A percentile compares a stretch with the other conserved stretches of the same genome.
Evolutionary conservation across 2,797 vertebrate species (phyloP).

Genomic region (Poeciliopsis gracilis): DNA sequence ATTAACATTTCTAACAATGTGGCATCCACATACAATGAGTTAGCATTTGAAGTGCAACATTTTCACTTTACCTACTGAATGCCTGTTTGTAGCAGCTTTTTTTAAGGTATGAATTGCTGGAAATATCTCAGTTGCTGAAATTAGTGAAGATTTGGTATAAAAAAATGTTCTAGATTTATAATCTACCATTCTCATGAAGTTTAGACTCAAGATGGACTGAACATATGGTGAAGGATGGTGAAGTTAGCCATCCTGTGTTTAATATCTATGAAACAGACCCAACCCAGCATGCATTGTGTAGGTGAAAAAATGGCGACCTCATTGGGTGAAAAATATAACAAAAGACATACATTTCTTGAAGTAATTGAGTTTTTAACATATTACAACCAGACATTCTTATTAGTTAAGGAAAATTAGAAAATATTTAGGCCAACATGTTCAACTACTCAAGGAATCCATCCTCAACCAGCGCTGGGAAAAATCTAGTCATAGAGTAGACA

Average conservation of each 20-base stretch:
- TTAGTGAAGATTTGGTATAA: slow-evolving; percentile 3
- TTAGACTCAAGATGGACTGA: not conserved
- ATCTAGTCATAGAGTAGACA: no score
- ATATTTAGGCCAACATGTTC: no score
- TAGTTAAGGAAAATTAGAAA: no score
- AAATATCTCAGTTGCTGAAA: slow-evolving; percentile 16
- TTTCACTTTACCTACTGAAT: slow-evolving; percentile 47
- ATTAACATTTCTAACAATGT: slow-evolving; percentile 12
- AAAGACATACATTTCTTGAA: no score
- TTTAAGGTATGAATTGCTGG: slow-evolving; percentile 18
- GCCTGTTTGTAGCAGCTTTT: slow-evolving; percentile 4
- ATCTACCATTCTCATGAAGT: not conserved
- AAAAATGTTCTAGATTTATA: not conserved
- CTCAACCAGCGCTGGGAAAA: not conserved
- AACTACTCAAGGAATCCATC: not conserved
- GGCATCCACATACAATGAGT: slow-evolving; percentile 2
- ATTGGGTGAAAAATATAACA: no score
- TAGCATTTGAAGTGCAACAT: slow-evolving; percentile 36
- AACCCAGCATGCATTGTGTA: no score
- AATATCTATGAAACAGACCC: no score
- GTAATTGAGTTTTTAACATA: no score
- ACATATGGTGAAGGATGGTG: not conserved
- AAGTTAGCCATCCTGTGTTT: no score
- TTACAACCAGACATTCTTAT: no score
- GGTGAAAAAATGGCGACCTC: no score